These are phyloP conservation scores for Lapara coniferarum DNA, from an alignment of 2,888 invertebrate species.

Conservation along the genomic window DNA sequence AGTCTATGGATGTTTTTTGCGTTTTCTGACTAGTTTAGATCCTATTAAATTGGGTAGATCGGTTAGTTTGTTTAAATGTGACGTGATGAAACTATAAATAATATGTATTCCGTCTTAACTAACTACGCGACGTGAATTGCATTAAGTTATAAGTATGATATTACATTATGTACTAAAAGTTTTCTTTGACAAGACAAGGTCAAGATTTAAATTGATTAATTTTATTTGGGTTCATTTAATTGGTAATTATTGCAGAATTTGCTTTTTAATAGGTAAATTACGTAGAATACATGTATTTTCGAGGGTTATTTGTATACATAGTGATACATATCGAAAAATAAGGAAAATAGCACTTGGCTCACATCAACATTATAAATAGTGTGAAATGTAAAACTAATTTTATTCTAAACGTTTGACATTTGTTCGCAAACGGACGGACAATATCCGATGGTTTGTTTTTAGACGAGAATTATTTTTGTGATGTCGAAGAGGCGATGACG, in stretches of 20 bases:
- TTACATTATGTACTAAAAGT: no score
- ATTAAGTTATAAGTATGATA: no score
- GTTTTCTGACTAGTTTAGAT: background rate
- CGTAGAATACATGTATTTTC: background rate
- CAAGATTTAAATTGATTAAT: no score
- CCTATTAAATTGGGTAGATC: background rate
- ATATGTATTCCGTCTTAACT: no score
- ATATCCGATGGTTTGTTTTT: conserved; percentile 65
- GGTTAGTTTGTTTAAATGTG: background rate
- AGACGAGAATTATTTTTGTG: conserved; percentile 59
- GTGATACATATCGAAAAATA: conserved; percentile 11
- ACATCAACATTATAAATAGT: conserved; percentile 34
- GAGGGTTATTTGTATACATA: background rate
- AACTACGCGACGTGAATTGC: no score
- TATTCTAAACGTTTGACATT: conserved; percentile 61
- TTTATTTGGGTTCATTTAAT: no score
- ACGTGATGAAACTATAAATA: background rate
- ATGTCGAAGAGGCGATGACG: conserved; percentile 59
- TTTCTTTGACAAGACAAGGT: no score
- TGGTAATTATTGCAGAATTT: no score
- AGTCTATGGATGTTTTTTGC: conserved; percentile 50
- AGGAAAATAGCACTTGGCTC: conserved; percentile 6
- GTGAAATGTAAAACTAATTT: conserved; percentile 45
- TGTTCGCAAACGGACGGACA: conserved; percentile 60
- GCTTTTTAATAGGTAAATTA: no score